Conservation (phyloP, 2,888 invertebrate species). For the Lithophane semibrunnea region DNA sequence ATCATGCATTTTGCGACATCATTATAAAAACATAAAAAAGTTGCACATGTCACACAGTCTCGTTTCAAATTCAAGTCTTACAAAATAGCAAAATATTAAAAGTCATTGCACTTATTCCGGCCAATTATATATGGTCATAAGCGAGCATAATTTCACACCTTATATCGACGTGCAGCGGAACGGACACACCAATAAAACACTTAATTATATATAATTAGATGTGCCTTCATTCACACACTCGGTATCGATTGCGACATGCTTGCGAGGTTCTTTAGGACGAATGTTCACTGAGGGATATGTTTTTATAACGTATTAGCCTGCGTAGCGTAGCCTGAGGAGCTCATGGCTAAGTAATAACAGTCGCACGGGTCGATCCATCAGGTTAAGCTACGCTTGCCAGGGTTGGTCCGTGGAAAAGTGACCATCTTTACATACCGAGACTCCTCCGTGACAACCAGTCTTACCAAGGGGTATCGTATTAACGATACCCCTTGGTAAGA, state of each 20-base stretch:
- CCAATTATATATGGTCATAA: slow-evolving; percentile 57
- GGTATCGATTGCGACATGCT: slow-evolving; percentile 26
- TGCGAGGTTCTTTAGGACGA: slow-evolving; percentile 22
- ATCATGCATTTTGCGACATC: slow-evolving; percentile 3
- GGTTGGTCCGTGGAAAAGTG: too few species aligned
- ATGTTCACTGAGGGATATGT: slow-evolving; percentile 1
- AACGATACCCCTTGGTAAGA: too few species aligned
- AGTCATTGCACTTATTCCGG: slow-evolving; percentile 38
- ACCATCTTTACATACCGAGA: too few species aligned
- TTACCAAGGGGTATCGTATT: too few species aligned
- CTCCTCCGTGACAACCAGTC: too few species aligned
- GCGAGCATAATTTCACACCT: slow-evolving; percentile 59
- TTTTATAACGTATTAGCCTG: not conserved
- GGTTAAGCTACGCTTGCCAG: too few species aligned
- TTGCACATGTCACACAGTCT: slow-evolving; percentile 10
- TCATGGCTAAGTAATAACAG: too few species aligned
- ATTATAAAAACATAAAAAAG: slow-evolving; percentile 10
- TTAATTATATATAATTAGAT: slow-evolving; percentile 67
- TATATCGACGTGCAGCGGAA: slow-evolving; percentile 48
- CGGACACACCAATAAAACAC: slow-evolving; percentile 58
- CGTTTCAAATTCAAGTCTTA: slow-evolving; percentile 30
- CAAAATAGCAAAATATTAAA: slow-evolving; percentile 53
- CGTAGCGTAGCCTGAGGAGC: not conserved
- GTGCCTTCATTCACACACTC: slow-evolving; percentile 43
- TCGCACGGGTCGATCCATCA: too few species aligned